A percentile compares a stretch with the other conserved stretches of the same genome.
Conservation (phyloP, 1,140 invertebrate species). For the Aphelinus atriplicis region DNA sequence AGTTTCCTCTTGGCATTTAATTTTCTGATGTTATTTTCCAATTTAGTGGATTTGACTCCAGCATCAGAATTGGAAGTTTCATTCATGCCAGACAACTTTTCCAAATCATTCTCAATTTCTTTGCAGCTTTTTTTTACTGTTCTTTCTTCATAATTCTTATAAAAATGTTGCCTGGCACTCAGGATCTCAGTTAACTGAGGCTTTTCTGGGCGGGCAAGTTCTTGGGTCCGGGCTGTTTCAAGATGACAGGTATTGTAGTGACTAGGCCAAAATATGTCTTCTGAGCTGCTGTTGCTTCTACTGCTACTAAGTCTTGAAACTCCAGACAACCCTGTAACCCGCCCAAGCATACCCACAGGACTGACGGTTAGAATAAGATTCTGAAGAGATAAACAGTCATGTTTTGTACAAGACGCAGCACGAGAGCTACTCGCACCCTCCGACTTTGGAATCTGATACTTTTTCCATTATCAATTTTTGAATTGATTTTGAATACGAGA, state of each 20-base stretch:
- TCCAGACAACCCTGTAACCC: constrained; percentile 38
- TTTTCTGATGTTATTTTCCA: no score
- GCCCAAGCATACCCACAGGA: constrained; percentile 29
- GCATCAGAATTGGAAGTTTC: constrained; percentile 1
- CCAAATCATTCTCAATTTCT: not conserved
- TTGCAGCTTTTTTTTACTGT: not conserved
- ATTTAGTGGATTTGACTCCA: no score
- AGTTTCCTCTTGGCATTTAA: no score
- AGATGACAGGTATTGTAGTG: constrained; percentile 5
- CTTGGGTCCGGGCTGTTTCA: constrained; percentile 16
- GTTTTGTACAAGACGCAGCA: constrained; percentile 31
- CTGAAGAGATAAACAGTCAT: constrained; percentile 18
- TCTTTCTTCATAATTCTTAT: constrained; percentile 48
- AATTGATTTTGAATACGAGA: not conserved
- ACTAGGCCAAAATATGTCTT: constrained; percentile 13
- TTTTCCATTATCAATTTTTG: not conserved
- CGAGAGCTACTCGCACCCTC: constrained; percentile 28
- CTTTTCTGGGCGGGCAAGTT: constrained; percentile 18
- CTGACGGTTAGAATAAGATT: constrained; percentile 25
- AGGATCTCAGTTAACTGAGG: constrained; percentile 18
- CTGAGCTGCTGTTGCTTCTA: constrained; percentile 14
- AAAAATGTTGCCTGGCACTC: constrained; percentile 42
- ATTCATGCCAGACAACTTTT: not conserved
- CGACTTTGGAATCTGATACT: not conserved
- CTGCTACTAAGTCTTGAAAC: constrained; percentile 35